These are phyloP conservation scores for Oreonectes daqikongensis DNA, from an alignment of 2,797 vertebrate genomes.

Conservation along the genomic window DNA sequence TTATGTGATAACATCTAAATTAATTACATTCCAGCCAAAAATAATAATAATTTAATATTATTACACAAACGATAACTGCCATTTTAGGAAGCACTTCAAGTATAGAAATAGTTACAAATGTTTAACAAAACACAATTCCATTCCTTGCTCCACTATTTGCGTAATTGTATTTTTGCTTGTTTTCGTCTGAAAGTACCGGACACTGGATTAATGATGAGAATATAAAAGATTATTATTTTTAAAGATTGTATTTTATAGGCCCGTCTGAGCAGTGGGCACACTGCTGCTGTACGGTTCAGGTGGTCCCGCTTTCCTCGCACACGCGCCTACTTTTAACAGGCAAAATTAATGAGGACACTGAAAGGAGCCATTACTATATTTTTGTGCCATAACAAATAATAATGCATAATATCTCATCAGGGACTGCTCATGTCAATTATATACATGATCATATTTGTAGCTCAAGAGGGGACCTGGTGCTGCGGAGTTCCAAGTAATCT, in stretches of 20 bases:
- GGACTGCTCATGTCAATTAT: conserved; percentile 46
- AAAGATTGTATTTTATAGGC: conserved; percentile 64
- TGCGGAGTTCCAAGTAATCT: conserved; percentile 46
- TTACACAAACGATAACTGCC: not conserved
- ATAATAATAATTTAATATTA: not conserved
- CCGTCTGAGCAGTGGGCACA: conserved; percentile 50
- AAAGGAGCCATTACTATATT: conserved; percentile 60
- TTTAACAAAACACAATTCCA: conserved; percentile 32
- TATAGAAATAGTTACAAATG: not conserved
- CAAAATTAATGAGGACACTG: conserved; percentile 66
- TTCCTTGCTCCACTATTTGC: conserved; percentile 6
- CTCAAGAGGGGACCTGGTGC: conserved; percentile 45
- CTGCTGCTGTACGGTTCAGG: conserved; percentile 50
- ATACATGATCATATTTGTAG: conserved; percentile 47
- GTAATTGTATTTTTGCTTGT: conserved; percentile 19
- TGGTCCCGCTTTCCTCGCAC: conserved; percentile 55
- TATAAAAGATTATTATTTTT: conserved; percentile 53
- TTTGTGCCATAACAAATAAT: conserved; percentile 59
- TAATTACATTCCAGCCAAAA: not conserved
- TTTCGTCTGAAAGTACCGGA: conserved; percentile 41
- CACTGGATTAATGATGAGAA: conserved; percentile 19
- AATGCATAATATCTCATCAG: conserved; percentile 52
- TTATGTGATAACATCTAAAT: not conserved
- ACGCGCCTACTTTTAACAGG: conserved; percentile 57
- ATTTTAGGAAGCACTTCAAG: not conserved